Evolutionary conservation across 2,888 invertebrate species (phyloP).

Genomic region (Drosophila longiperda): DNA sequence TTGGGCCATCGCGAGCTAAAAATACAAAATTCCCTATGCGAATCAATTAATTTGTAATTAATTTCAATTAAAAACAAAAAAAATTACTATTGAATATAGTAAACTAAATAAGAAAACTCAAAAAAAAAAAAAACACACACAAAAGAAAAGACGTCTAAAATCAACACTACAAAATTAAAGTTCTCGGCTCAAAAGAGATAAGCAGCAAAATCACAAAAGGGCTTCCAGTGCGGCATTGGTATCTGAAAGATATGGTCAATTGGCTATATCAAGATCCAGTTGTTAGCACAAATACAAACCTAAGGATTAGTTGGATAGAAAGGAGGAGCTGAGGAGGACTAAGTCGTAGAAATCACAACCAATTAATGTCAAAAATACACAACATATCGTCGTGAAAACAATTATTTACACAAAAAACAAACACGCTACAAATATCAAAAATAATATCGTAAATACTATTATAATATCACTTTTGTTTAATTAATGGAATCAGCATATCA

Average conservation of each 20-base stretch:
- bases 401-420: conserved; percentile 54
- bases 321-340: conserved; percentile 23
- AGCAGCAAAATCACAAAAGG: conserved; percentile 83
- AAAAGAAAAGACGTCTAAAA: conserved; percentile 25
- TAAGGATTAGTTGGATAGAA: conserved; percentile 45
- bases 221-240: conserved; percentile 81
- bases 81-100: conserved; percentile 39
- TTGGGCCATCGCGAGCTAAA: conserved; percentile 46
- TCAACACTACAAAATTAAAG: conserved; percentile 25
- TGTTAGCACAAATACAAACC: conserved; percentile 58
- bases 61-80: conserved; percentile 78
- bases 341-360: conserved; percentile 65
- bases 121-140: conserved; percentile 39
- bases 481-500: conserved; percentile 85
- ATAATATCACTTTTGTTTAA: conserved; percentile 64
- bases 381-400: conserved; percentile 73
- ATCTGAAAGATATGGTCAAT: conserved; percentile 8
- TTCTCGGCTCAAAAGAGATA: conserved; percentile 40
- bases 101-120: conserved; percentile 36
- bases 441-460: conserved; percentile 13
- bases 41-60: conserved; percentile 85
- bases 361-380: conserved; percentile 77
- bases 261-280: conserved; percentile 18
- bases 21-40: conserved; percentile 84
- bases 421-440: conserved; percentile 14